Evolutionary conservation across 1,140 invertebrate genomes (phyloP), one percentile per base, ranked within the genome.

Genomic region (Gonatopus flavifemur): DNA sequence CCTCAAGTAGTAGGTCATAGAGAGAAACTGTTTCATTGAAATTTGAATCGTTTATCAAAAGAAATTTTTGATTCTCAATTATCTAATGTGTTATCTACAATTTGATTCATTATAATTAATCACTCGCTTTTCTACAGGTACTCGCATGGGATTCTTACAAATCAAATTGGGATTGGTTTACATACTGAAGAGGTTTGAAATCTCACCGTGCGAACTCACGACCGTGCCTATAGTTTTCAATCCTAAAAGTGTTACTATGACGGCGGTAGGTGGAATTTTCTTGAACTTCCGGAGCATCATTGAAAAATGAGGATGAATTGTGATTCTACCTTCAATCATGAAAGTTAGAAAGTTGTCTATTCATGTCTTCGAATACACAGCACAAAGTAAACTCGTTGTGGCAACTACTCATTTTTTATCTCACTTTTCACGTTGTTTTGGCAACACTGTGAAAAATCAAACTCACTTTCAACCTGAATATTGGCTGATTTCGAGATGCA

Each of bases 131-230:
- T 66, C 44, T 45, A 8, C 15, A 58, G 59, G 60, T 32, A 42
- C 49, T 31, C 50, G 65, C 19, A 52, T 68, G 40, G 69, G 66
- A 44, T 53, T 57, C n/a, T 42, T 71, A 1, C 60, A 65, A 57
- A 37, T 45, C 1, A 71, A 71, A 51, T 31, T 65, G 1, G 69
- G 61, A 12, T 24, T 69, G 7, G 50, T 59, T 2, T 36, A 62
- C 9, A 42, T 66, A 2, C 7, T 71, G 7, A 46, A 35, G 2
- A 57, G 64, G 19, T 69, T 64, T 22, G 59, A 68, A 32, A 22
- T 68, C 18, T 52, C 55, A 37, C 16, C 53, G 0, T 49, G 49
- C 25, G 24, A 50, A 15, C 19, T 55, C 49, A 53, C 54, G 18
- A 15, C 39, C 2, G 48, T 59, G 10, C 59, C 59, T 0, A 32